Percentiles rank a stretch among this genome's conserved stretches.
These are phyloP conservation scores for Petroica traversi DNA, from an alignment of 2,113 vertebrate species.

Conservation along the genomic window DNA sequence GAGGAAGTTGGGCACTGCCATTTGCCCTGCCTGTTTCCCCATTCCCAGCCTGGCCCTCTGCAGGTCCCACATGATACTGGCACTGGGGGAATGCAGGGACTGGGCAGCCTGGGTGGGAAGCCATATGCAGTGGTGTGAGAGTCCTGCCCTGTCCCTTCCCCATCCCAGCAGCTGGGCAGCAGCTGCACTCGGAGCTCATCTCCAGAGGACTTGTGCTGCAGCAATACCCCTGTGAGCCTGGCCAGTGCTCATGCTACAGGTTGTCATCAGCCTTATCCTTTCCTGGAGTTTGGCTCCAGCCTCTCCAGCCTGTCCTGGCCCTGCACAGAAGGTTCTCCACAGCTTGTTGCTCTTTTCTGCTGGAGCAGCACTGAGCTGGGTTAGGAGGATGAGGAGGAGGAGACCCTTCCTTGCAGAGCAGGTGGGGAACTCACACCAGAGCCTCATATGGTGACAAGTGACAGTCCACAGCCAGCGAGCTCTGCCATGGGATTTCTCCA, in stretches of 20 bases:
- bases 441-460: background rate
- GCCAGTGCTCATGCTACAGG: fast-evolving
- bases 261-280: background rate
- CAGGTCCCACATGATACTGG: fast-evolving
- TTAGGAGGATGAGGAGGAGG: background rate
- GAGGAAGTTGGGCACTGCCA: background rate
- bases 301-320: background rate
- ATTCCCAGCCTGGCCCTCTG: background rate
- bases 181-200: background rate
- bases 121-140: fast-evolving
- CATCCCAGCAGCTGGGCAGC: background rate
- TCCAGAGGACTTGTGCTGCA: background rate
- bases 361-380: background rate
- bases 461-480: fast-evolving
- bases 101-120: background rate
- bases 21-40: background rate
- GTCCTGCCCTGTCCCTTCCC: background rate
- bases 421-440: background rate
- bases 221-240: background rate
- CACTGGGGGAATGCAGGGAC: background rate
- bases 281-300: background rate
- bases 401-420: background rate
- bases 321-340: background rate
- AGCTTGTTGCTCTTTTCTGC: background rate
- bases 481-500: background rate